Evolutionary conservation across 2,797 vertebrate genomes (phyloP).

Genomic region (Cyclura pinguis): DNA sequence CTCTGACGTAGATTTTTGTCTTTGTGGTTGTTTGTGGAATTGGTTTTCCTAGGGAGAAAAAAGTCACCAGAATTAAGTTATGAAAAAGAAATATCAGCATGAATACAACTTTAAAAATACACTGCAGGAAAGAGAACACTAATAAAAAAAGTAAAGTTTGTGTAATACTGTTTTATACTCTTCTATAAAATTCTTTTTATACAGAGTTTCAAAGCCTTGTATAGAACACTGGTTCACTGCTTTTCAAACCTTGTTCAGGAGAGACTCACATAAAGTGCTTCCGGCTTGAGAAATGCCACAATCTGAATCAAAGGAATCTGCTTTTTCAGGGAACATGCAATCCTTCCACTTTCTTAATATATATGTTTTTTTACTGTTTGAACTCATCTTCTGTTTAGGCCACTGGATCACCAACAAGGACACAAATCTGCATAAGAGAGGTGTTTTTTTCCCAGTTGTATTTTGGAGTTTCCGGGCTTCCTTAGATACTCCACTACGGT

Average conservation of each 20-base stretch:
- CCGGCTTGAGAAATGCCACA: background rate
- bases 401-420: background rate
- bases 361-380: too few relatives aligned
- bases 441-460: too few relatives aligned
- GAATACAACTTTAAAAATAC: background rate
- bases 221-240: background rate
- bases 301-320: background rate
- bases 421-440: background rate
- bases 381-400: too few relatives aligned
- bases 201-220: background rate
- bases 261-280: too few relatives aligned
- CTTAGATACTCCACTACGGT: background rate
- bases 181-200: background rate
- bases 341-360: too few relatives aligned
- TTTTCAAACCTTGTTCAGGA: too few relatives aligned
- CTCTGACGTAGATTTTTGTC: slow-evolving; percentile 99
- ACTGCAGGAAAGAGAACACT: background rate
- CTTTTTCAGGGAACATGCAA: too few relatives aligned
- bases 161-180: too few relatives aligned
- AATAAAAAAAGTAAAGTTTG: too few relatives aligned
- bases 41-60: slow-evolving; percentile 91
- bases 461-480: background rate
- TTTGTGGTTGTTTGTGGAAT: slow-evolving; percentile 99
- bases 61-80: slow-evolving; percentile 36
- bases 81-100: background rate